Conservation (phyloP, 2,888 invertebrate species). For the Trilocha varians region DNA sequence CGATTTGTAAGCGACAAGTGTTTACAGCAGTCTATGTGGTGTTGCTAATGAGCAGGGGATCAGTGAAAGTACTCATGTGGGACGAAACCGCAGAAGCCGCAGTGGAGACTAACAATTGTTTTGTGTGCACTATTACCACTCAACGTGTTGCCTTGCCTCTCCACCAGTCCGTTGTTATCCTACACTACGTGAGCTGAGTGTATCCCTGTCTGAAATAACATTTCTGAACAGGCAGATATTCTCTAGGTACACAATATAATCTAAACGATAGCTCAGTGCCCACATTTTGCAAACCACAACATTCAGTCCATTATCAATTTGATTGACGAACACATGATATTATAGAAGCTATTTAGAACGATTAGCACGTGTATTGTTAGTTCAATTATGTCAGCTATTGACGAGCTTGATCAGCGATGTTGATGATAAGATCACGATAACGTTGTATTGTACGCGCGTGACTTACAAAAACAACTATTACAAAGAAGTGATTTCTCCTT, state of each 20-base stretch:
- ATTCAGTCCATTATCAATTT: neutral
- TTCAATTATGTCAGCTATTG: neutral
- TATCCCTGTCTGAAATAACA: neutral
- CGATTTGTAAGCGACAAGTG: conserved; percentile 57
- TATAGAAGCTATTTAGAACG: neutral
- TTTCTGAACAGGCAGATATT: neutral
- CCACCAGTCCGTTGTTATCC: conserved; percentile 23
- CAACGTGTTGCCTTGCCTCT: conserved; percentile 16
- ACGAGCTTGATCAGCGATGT: neutral
- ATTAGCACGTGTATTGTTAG: neutral
- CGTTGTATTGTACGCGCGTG: neutral
- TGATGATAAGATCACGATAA: neutral
- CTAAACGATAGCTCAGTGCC: too few species aligned
- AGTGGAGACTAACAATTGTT: conserved; percentile 20
- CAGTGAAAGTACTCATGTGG: conserved; percentile 45
- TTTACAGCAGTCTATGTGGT: conserved; percentile 53
- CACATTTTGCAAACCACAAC: neutral
- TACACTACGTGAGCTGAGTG: conserved; percentile 5
- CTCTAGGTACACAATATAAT: too few species aligned
- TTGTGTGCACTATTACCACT: conserved; percentile 13
- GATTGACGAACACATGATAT: neutral
- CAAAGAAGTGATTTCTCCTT: conserved; percentile 7
- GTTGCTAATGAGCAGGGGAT: conserved; percentile 57
- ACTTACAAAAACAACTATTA: conserved; percentile 1
- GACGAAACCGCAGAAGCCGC: conserved; percentile 35